Percentiles rank a stretch among this genome's conserved stretches.
Conservation (phyloP, 2,113 vertebrate species). For the Sphyrna mokarran region DNA sequence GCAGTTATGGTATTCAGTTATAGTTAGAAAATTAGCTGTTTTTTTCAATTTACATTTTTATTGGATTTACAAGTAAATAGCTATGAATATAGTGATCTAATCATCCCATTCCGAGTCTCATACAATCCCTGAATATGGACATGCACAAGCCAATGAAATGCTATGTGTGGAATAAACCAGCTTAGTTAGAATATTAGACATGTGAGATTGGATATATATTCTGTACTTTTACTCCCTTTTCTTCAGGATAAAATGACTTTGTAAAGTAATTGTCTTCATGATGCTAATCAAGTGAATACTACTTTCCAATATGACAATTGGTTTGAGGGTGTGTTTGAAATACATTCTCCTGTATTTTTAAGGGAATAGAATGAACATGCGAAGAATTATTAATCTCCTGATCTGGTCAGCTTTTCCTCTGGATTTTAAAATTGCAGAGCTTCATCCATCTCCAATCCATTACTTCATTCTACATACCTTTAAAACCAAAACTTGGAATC, state of each 20-base stretch:
- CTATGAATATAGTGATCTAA: not conserved
- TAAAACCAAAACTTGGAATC: not conserved
- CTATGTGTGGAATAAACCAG: not conserved
- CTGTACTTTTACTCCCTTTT: not conserved
- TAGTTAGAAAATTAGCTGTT: slow-evolving; percentile 34
- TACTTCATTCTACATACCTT: not conserved
- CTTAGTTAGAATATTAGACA: not conserved
- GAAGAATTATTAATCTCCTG: not conserved
- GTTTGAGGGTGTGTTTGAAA: not conserved
- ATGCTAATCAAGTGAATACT: not conserved
- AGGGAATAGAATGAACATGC: not conserved
- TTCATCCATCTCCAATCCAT: not conserved
- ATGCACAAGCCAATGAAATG: not conserved
- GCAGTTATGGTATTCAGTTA: not conserved
- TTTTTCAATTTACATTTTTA: slow-evolving; percentile 34
- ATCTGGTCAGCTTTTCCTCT: not conserved
- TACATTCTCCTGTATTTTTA: not conserved
- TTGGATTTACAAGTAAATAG: slow-evolving; percentile 31
- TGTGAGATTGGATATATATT: not conserved
- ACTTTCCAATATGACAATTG: not conserved
- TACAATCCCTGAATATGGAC: no score
- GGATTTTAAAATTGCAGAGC: not conserved
- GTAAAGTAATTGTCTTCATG: not conserved
- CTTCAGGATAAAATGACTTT: not conserved
- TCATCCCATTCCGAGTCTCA: slow-evolving; percentile 21